Evolutionary conservation across 2,797 vertebrate species (phyloP).

Genomic region (Rhynchonycteris naso): DNA sequence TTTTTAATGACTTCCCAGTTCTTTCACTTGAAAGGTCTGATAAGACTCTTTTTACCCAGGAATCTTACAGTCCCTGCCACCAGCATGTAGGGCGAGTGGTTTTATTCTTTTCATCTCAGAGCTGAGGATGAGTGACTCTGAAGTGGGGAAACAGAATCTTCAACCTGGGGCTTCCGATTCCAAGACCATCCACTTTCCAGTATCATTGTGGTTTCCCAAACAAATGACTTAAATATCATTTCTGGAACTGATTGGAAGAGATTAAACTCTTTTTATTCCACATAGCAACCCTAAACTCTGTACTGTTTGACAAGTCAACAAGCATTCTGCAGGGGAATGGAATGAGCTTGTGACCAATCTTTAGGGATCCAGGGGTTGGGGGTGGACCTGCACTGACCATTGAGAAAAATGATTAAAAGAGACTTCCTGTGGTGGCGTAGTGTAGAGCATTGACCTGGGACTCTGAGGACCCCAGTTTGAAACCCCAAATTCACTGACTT

Average conservation of each 20-base stretch:
- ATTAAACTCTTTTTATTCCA: background rate
- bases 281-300: background rate
- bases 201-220: background rate
- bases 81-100: background rate
- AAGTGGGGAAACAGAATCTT: background rate
- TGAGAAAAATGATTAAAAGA: background rate
- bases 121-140: background rate
- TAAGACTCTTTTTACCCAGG: background rate
- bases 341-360: background rate
- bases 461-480: too few species aligned
- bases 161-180: background rate
- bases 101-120: background rate
- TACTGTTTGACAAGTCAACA: background rate
- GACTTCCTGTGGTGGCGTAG: too few species aligned
- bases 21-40: slow-evolving; percentile 10
- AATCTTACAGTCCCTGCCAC: background rate
- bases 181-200: background rate
- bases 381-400: background rate
- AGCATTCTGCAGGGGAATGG: background rate
- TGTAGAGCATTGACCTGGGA: too few species aligned
- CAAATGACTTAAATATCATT: slow-evolving; percentile 16
- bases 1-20: background rate
- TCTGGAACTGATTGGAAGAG: slow-evolving; percentile 10
- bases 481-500: too few species aligned
- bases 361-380: background rate